These are phyloP conservation scores for Apostichopus leukothele DNA, from an alignment of 53 echinoderm and acorn worm genomes.

Conservation along the genomic window DNA sequence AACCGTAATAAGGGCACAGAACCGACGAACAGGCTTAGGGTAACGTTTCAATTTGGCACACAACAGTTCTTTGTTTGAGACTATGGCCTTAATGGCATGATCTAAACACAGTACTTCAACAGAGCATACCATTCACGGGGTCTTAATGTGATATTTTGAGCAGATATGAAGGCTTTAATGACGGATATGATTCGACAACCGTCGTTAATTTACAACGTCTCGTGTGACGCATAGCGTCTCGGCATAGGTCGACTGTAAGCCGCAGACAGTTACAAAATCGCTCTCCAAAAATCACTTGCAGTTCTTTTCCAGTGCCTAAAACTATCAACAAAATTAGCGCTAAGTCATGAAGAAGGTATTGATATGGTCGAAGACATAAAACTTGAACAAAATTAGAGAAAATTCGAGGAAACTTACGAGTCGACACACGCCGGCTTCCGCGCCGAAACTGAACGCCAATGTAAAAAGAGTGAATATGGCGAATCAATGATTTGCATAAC, in stretches of 20 bases:
- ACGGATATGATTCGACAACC: constrained; percentile 25
- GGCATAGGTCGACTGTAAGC: constrained; percentile 49
- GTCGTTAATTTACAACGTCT: constrained; percentile 47
- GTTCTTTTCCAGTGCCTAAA: not conserved
- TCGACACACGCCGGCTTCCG: constrained; percentile 75
- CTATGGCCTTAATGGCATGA: not conserved
- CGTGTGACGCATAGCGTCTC: constrained; percentile 53
- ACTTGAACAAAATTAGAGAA: not conserved
- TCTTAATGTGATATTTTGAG: not conserved
- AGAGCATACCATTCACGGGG: not conserved
- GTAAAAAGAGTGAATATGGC: constrained; percentile 31
- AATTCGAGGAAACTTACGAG: constrained; percentile 55
- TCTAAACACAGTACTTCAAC: not conserved
- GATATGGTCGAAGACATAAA: not conserved
- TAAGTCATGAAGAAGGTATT: constrained; percentile 17
- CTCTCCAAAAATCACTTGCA: constrained; percentile 5
- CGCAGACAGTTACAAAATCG: constrained; percentile 31
- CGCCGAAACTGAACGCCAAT: constrained; percentile 56
- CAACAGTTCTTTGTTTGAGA: constrained; percentile 38
- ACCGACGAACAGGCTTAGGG: constrained; percentile 39
- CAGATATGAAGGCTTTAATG: not conserved
- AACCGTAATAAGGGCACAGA: constrained; percentile 1
- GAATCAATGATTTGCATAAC: constrained; percentile 54
- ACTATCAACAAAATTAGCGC: not conserved
- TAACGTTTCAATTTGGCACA: constrained; percentile 50